Conservation (phyloP, 2,888 invertebrate genomes). For the Chorisops tibialis region DNA sequence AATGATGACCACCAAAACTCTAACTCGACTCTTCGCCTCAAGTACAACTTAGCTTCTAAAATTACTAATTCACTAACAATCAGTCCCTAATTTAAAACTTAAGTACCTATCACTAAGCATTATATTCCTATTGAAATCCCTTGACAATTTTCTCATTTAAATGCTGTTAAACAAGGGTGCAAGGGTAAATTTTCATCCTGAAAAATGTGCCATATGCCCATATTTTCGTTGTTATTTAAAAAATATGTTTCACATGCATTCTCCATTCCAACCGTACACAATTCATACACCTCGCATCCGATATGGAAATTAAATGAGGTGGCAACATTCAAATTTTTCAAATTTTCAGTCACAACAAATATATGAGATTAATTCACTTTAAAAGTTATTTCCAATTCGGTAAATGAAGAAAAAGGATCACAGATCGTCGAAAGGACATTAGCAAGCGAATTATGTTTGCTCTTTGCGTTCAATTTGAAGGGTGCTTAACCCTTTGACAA, state of each 20-base stretch:
- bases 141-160: conserved; percentile 19
- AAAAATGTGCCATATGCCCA: neutral
- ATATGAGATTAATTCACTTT: conserved; percentile 30
- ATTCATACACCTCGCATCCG: neutral
- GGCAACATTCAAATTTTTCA: conserved; percentile 39
- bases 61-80: neutral
- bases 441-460: conserved; percentile 29
- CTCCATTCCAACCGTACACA: neutral
- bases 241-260: conserved; percentile 16
- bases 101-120: conserved; percentile 6
- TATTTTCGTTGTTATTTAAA: conserved; percentile 10
- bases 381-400: neutral
- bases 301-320: conserved; percentile 39
- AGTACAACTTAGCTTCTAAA: too few species aligned
- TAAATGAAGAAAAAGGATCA: neutral
- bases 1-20: too few species aligned
- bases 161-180: conserved; percentile 9
- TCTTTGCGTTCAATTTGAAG: conserved; percentile 29
- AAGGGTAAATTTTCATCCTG: conserved; percentile 4
- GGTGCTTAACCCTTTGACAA: conserved; percentile 30
- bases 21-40: too few species aligned
- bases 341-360: conserved; percentile 29
- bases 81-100: neutral
- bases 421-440: neutral
- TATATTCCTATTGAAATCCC: neutral